Evolutionary conservation across 2,888 invertebrate species (phyloP).

Genomic region (Salticus scenicus): DNA sequence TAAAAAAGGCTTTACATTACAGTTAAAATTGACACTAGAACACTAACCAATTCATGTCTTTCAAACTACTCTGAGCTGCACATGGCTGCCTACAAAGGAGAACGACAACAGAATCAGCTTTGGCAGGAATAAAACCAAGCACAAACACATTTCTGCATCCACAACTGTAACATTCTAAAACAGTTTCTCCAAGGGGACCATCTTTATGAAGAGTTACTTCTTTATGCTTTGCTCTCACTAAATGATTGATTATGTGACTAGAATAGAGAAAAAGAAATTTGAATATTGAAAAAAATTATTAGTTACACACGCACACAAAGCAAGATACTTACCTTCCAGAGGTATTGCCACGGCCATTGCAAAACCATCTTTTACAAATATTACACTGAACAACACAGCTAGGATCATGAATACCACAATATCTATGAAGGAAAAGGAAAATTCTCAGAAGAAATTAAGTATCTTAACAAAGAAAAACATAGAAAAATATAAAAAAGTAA

Average conservation of each 20-base stretch:
- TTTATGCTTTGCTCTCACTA: constrained; percentile 99
- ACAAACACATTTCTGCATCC: constrained; percentile 98
- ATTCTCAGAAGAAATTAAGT: too few relatives aligned
- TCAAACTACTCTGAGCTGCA: constrained; percentile 95
- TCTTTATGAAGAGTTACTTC: constrained; percentile 98
- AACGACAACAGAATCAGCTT: constrained; percentile 98
- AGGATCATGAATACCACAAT: constrained; percentile 98
- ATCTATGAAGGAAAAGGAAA: constrained; percentile 79
- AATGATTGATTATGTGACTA: constrained; percentile 98
- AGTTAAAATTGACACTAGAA: too few relatives aligned
- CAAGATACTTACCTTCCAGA: constrained; percentile 81
- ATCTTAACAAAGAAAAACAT: too few relatives aligned
- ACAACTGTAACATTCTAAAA: constrained; percentile 98
- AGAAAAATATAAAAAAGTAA: too few relatives aligned
- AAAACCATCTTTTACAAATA: constrained; percentile 99
- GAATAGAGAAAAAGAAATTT: constrained; percentile 35
- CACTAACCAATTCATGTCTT: constrained; percentile 95
- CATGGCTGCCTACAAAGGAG: constrained; percentile 98
- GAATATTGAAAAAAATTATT: too few relatives aligned
- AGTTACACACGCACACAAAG: neutral
- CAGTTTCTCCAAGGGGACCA: constrained; percentile 97
- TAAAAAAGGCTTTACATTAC: too few relatives aligned
- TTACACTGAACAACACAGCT: constrained; percentile 98
- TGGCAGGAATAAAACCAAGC: constrained; percentile 98
- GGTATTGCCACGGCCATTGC: constrained; percentile 98